phyloP scores from a whole-genome alignment of 2,113 vertebrate species.

The Hippocampus mohnikei region DNA sequence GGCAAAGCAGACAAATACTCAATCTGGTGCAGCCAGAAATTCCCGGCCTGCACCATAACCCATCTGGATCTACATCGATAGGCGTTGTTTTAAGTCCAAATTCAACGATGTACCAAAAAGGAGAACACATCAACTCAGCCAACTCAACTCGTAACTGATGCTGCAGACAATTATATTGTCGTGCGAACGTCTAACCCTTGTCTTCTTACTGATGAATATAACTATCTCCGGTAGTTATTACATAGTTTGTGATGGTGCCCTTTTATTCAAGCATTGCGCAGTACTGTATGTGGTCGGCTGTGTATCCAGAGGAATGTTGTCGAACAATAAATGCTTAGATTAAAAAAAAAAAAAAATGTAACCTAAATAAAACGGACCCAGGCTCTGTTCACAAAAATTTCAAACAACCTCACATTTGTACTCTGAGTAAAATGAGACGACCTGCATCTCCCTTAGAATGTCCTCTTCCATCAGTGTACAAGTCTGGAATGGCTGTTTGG shows the following conservation, averaged over 20 bases:
- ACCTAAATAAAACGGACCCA: too few relatives aligned
- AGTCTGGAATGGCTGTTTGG: too few relatives aligned
- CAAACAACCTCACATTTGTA: too few relatives aligned
- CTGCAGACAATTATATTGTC: slow-evolving; percentile 1
- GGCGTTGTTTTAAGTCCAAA: slow-evolving; percentile 9
- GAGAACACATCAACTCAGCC: slow-evolving; percentile 2
- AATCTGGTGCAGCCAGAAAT: slow-evolving; percentile 33
- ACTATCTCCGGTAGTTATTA: neutral
- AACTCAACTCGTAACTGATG: neutral
- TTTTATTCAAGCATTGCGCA: neutral
- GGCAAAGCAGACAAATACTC: slow-evolving; percentile 39
- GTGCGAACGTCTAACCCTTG: neutral
- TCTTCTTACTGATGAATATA: neutral
- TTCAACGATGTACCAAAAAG: neutral
- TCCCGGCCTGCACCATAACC: slow-evolving; percentile 24
- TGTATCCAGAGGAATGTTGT: neutral
- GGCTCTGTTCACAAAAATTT: too few relatives aligned
- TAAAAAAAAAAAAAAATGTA: too few relatives aligned
- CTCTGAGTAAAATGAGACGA: too few relatives aligned
- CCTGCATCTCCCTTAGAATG: too few relatives aligned
- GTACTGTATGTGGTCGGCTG: neutral
- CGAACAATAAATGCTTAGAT: neutral
- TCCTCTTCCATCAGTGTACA: too few relatives aligned
- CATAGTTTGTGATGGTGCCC: neutral
- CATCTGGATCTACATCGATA: slow-evolving; percentile 16